A percentile compares a stretch with the other conserved stretches of the same genome.
phyloP scores from a whole-genome alignment of 2,888 invertebrate genomes.

The Cerastis leucographa region DNA sequence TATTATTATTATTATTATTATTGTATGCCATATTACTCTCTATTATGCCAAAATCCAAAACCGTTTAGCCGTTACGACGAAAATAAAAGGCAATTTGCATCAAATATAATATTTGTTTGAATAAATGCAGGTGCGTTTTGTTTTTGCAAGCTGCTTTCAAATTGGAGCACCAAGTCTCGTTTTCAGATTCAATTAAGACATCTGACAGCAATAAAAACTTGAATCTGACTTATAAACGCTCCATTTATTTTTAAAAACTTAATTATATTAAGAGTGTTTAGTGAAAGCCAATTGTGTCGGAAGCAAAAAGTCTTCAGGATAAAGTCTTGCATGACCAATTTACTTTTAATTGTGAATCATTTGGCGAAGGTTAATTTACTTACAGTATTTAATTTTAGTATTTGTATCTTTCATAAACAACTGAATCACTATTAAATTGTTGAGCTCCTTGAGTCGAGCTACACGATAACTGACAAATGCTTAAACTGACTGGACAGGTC shows the following conservation, averaged over 20 bases:
- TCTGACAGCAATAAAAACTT: not conserved
- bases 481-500: too few relatives aligned
- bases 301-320: conserved; percentile 12
- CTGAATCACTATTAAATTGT: not conserved
- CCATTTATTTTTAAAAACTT: conserved; percentile 10
- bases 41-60: too few relatives aligned
- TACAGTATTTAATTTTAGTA: conserved; percentile 6
- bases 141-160: not conserved
- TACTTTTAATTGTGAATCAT: conserved; percentile 15
- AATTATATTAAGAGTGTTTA: conserved; percentile 23
- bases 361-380: not conserved
- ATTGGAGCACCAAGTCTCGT: not conserved
- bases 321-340: conserved; percentile 11
- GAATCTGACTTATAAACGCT: not conserved
- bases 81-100: too few relatives aligned
- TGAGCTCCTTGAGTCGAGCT: too few relatives aligned
- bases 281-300: conserved; percentile 17
- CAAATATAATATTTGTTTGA: not conserved
- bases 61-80: too few relatives aligned
- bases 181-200: not conserved
- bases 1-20: too few relatives aligned
- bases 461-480: too few relatives aligned
- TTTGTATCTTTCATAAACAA: not conserved
- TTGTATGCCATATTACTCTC: too few relatives aligned
- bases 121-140: conserved; percentile 10